Conservation (phyloP, 2,888 invertebrate genomes). For the Timema podura region DNA sequence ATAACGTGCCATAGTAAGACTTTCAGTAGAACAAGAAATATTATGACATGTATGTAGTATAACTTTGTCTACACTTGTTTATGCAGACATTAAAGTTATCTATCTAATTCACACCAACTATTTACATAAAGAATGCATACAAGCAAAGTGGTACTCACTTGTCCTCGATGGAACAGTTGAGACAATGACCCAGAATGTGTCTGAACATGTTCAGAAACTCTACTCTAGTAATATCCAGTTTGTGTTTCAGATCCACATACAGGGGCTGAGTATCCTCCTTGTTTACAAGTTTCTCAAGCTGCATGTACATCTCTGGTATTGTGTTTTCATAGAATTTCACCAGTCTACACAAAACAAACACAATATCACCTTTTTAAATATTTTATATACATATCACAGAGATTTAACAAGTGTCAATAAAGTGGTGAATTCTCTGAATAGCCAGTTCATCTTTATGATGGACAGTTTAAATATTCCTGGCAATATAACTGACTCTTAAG, state of each 20-base stretch:
- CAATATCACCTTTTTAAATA: too few relatives aligned
- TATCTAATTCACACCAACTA: too few relatives aligned
- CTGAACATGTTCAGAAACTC: constrained; percentile 49
- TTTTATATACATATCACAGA: too few relatives aligned
- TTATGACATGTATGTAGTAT: too few relatives aligned
- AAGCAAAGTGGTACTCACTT: constrained; percentile 40
- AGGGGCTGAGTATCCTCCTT: constrained; percentile 20
- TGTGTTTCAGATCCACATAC: constrained; percentile 26
- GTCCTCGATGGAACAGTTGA: constrained; percentile 42
- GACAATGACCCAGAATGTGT: constrained; percentile 42
- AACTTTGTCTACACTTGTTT: too few relatives aligned
- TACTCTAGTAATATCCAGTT: constrained; percentile 49
- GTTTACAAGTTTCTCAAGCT: constrained; percentile 44
- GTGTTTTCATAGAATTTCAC: constrained; percentile 72
- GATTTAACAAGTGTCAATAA: too few relatives aligned
- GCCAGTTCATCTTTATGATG: too few relatives aligned
- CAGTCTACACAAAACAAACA: constrained; percentile 52
- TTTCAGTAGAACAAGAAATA: not conserved
- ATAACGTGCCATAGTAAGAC: not conserved
- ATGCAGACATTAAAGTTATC: too few relatives aligned
- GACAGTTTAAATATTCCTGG: too few relatives aligned
- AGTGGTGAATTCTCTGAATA: too few relatives aligned
- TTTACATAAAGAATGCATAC: not conserved
- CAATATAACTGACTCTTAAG: too few relatives aligned
- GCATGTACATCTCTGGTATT: constrained; percentile 65